Evolutionary conservation across 92 coral and sea anemone species (phyloP).

Genomic region (Porites rus): DNA sequence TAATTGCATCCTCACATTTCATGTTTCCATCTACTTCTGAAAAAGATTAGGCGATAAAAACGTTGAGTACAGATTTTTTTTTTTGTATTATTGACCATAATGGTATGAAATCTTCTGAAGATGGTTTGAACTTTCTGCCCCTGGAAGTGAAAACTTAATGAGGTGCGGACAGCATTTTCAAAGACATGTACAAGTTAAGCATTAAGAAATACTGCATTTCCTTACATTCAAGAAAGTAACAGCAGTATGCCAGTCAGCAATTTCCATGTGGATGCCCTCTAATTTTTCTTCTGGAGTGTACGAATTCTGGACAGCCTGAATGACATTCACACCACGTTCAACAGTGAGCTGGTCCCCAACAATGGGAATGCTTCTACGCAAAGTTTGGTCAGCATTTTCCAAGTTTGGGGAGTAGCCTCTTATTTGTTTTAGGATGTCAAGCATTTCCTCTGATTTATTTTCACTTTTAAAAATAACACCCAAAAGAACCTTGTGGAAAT

Average conservation of each 20-base stretch:
- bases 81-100: neutral
- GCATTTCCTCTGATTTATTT: conserved; percentile 52
- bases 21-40: neutral
- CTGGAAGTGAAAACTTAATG: neutral
- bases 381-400: neutral
- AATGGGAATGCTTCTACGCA: conserved; percentile 39
- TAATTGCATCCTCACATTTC: neutral
- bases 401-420: conserved; percentile 31
- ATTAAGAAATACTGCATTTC: neutral
- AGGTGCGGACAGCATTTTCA: neutral
- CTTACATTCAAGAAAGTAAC: conserved; percentile 55
- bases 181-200: neutral
- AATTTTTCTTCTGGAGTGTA: conserved; percentile 50
- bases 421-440: conserved; percentile 34
- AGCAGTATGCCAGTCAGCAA: conserved; percentile 68
- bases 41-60: neutral
- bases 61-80: neutral
- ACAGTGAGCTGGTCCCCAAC: conserved; percentile 65
- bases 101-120: neutral
- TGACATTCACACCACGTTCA: conserved; percentile 52
- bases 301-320: conserved; percentile 58
- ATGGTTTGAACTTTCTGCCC: neutral
- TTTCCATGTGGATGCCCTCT: conserved; percentile 59
- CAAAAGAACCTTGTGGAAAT: conserved; percentile 36
- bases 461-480: too few relatives aligned